Conservation (phyloP, 1,140 invertebrate species). For the Diachasmimorpha longicaudata region DNA sequence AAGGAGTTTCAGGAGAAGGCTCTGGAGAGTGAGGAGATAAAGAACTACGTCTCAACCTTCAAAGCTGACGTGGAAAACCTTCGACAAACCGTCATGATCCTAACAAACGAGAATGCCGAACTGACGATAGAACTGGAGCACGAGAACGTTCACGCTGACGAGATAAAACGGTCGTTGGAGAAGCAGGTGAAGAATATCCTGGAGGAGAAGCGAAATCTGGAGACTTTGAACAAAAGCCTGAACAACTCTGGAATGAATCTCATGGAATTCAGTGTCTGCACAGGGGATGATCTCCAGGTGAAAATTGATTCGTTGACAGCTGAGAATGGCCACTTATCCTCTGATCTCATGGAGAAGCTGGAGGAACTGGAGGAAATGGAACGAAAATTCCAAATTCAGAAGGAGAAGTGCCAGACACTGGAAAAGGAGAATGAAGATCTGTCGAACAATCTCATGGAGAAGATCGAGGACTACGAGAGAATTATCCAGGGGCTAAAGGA, state of each 20-base stretch:
- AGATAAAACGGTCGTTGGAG: constrained; percentile 25
- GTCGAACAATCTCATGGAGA: constrained; percentile 35
- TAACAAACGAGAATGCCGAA: constrained; percentile 52
- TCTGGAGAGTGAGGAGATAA: constrained; percentile 47
- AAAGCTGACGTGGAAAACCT: constrained; percentile 45
- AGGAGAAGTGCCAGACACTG: constrained; percentile 12
- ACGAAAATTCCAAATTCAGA: not conserved
- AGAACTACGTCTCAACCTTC: constrained; percentile 39
- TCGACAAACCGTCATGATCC: constrained; percentile 41
- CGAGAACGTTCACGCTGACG: constrained; percentile 33
- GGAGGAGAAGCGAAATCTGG: not conserved
- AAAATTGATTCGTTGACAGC: not conserved
- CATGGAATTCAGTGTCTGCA: not conserved
- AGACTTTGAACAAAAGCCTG: not conserved
- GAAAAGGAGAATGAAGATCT: constrained; percentile 38
- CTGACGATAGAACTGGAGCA: constrained; percentile 40
- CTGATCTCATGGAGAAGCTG: not conserved
- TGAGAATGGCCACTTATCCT: not conserved
- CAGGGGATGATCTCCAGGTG: not conserved
- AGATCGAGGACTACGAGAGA: constrained; percentile 36
- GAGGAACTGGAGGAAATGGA: constrained; percentile 35
- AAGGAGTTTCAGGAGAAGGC: constrained; percentile 39
- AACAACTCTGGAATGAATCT: not conserved
- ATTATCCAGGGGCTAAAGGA: constrained; percentile 29
- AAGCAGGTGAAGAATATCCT: not conserved